A percentile compares a stretch with the other conserved stretches of the same genome.
Conservation (phyloP, 2,888 invertebrate species). For the Andrena bucephala region DNA sequence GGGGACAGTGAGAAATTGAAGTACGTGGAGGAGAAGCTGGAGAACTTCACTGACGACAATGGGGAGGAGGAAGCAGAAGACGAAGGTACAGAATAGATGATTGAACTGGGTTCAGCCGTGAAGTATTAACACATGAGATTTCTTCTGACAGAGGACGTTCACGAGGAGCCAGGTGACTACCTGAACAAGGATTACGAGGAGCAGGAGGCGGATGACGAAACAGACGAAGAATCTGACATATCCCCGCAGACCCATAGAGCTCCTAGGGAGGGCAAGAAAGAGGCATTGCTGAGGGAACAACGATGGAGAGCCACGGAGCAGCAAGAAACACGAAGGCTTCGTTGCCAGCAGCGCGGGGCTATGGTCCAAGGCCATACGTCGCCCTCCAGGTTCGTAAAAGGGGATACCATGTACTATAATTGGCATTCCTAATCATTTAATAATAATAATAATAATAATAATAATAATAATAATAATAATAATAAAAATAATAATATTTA, state of each 20-base stretch:
- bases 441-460: not conserved
- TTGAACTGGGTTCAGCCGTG: not conserved
- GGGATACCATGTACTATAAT: not conserved
- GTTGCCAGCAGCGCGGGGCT: conserved; percentile 52
- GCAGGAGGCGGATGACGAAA: conserved; percentile 76
- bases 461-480: too few species aligned
- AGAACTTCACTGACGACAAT: conserved; percentile 57
- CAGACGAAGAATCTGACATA: conserved; percentile 75
- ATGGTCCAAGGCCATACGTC: conserved; percentile 48
- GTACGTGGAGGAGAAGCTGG: conserved; percentile 61
- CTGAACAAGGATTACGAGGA: conserved; percentile 74
- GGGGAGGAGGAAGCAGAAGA: conserved; percentile 57
- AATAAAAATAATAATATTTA: not conserved
- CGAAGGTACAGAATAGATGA: conserved; percentile 43
- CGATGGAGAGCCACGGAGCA: conserved; percentile 53
- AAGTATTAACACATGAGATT: not conserved
- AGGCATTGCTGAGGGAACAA: conserved; percentile 48
- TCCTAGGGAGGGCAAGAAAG: conserved; percentile 49
- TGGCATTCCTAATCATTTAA: not conserved
- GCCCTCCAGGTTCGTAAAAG: conserved; percentile 54
- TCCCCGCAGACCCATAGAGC: conserved; percentile 40
- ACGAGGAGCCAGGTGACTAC: conserved; percentile 62
- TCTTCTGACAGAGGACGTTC: conserved; percentile 64
- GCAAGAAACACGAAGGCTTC: conserved; percentile 54
- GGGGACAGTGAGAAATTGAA: conserved; percentile 63